Evolutionary conservation across 2,888 invertebrate genomes (phyloP), one percentile per base, ranked within the genome.

Genomic region (Watsonalla cultraria): DNA sequence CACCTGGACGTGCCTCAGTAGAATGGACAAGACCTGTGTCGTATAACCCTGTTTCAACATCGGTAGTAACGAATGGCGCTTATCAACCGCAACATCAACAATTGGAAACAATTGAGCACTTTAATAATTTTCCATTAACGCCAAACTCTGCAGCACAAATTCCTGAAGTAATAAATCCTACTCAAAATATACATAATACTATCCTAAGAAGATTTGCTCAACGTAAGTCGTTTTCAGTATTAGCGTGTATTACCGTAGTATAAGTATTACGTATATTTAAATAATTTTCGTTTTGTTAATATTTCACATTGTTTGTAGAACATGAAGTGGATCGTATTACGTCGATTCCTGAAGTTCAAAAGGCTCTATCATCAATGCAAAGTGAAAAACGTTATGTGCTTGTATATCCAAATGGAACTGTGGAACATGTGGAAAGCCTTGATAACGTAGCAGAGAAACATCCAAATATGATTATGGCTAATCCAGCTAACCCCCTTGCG

Each of bases 321-420:
- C 42, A 42, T 42, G 9, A 42, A 11, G 9, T 42, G 42, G 42
- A 42, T 11, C 42, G 11, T 5, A 8, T 42, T 42, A 8, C 8
- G 2, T 5, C 11, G 11, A 42, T 11, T 11, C 52, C 51, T 14
- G 52, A 53, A 24, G 54, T 66, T 54, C 55, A 57, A 54, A 54
- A 62, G 24, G 54, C 60, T 47, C 60, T 64, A 58, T 58, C 59
- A 53, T 57, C 55, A 56, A 66, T 59, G 52, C 64, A 59, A 54
- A 61, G 60, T 14, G 52, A 60, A 15, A 75, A 69, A 58, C 68
- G 64, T 14, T 79, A 66, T 57, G 51, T 78, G 46, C 60, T 84
- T n/a, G 54, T 84, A 37, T 68, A 78, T 58, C 60, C 75, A 14
- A 68, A 82, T 62, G 82, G 80, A 46, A 76, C 66, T 15, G 54